These are phyloP conservation scores for Agrypnus murinus DNA, from an alignment of 2,888 invertebrate genomes.

Conservation along the genomic window DNA sequence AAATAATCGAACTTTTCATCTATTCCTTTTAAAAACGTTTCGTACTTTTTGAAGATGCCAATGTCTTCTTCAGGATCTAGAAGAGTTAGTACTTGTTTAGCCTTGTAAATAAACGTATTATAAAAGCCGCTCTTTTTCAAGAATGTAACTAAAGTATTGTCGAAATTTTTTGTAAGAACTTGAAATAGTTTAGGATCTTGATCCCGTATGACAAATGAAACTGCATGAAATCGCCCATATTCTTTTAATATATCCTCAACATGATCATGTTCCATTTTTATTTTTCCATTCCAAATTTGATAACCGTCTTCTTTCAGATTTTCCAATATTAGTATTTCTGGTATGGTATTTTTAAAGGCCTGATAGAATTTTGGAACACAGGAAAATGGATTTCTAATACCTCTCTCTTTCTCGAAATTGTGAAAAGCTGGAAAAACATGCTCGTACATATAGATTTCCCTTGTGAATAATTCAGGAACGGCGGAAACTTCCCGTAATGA, in stretches of 20 bases:
- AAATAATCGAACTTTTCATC: constrained; percentile 3
- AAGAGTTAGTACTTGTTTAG: not conserved
- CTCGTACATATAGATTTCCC: constrained; percentile 59
- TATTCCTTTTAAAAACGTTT: constrained; percentile 22
- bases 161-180: constrained; percentile 40
- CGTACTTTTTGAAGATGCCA: constrained; percentile 13
- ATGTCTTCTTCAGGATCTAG: constrained; percentile 29
- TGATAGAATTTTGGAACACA: constrained; percentile 54
- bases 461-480: constrained; percentile 45
- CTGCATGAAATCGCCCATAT: constrained; percentile 59
- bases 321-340: constrained; percentile 58
- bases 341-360: constrained; percentile 33
- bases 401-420: constrained; percentile 54
- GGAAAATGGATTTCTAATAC: constrained; percentile 46
- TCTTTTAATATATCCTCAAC: constrained; percentile 57
- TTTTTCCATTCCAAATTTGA: constrained; percentile 53
- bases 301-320: constrained; percentile 58
- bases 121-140: not conserved
- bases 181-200: constrained; percentile 54
- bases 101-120: not conserved
- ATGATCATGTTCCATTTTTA: constrained; percentile 59
- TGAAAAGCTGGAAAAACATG: constrained; percentile 52
- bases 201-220: constrained; percentile 59
- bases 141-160: constrained; percentile 17
- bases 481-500: constrained; percentile 43